These are phyloP conservation scores for Cheilosia urbana DNA, from an alignment of 2,888 invertebrate species.

Conservation along the genomic window DNA sequence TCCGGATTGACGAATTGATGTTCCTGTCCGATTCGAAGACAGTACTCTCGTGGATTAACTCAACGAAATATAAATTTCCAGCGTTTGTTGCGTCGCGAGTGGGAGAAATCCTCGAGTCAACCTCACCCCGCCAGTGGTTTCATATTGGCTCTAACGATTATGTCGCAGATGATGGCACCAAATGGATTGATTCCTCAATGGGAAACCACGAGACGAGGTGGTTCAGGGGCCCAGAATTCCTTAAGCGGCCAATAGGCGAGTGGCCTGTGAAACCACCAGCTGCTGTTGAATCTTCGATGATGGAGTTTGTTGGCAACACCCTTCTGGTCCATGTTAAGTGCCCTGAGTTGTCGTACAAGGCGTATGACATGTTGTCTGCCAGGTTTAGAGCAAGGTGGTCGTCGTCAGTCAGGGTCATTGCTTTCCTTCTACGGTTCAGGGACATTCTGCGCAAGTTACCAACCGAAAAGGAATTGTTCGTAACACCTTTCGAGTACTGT, in stretches of 20 bases:
- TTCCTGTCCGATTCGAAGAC: conserved; percentile 22
- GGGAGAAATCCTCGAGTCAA: conserved; percentile 6
- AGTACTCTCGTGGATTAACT: not conserved
- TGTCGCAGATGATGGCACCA: conserved; percentile 36
- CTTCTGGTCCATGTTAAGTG: not conserved
- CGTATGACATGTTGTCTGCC: too few relatives aligned
- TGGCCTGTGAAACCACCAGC: conserved; percentile 12
- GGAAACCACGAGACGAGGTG: conserved; percentile 16
- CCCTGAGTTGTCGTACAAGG: not conserved
- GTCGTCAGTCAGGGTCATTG: conserved; percentile 11
- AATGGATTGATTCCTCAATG: conserved; percentile 21
- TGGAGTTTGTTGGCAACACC: not conserved
- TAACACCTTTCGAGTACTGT: not conserved
- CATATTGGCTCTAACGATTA: conserved; percentile 14
- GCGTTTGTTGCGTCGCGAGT: conserved; percentile 25
- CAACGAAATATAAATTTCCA: not conserved
- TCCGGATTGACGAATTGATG: not conserved
- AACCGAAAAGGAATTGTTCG: not conserved
- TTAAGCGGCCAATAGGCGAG: not conserved
- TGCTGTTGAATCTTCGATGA: too few relatives aligned
- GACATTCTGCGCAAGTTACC: too few relatives aligned
- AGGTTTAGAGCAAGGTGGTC: not conserved
- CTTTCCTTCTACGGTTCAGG: conserved; percentile 1
- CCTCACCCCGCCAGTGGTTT: conserved; percentile 24
- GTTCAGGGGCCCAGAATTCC: conserved; percentile 28